phyloP scores from a whole-genome alignment of 2,797 vertebrate genomes.

The Hapalemur alaotrensis region DNA sequence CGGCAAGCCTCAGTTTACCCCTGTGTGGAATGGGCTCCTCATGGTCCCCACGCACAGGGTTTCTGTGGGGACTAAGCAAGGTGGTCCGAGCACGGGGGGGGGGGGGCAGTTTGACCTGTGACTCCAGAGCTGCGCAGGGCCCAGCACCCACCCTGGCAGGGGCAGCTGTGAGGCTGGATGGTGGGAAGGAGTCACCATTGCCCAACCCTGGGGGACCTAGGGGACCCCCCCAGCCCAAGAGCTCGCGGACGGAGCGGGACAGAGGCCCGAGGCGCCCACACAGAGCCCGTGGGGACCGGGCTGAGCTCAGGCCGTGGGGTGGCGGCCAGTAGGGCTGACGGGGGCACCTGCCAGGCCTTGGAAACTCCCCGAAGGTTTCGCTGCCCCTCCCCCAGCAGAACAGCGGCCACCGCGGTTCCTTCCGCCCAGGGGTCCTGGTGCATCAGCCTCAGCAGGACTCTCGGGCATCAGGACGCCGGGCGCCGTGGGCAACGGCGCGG shows the following conservation, averaged over 20 bases:
- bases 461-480: background rate
- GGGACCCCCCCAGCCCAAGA: background rate
- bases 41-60: background rate
- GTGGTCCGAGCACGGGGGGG: background rate
- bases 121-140: background rate
- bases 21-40: background rate
- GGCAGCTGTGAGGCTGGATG: background rate
- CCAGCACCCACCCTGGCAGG: background rate
- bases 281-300: background rate
- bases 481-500: background rate
- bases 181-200: background rate
- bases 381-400: background rate
- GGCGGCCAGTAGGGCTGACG: background rate
- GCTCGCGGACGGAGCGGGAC: rapidly evolving
- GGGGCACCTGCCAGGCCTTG: background rate
- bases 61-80: background rate
- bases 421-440: background rate
- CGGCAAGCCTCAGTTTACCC: background rate
- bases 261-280: rapidly evolving
- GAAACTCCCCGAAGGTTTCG: background rate
- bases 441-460: background rate
- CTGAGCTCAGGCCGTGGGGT: background rate
- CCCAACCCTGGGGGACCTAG: background rate
- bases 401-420: background rate
- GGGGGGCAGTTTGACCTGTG: background rate